Percentiles rank a stretch among this genome's conserved stretches.
Evolutionary conservation across 2,888 invertebrate genomes (phyloP).

Genomic region (Pecten maximus): DNA sequence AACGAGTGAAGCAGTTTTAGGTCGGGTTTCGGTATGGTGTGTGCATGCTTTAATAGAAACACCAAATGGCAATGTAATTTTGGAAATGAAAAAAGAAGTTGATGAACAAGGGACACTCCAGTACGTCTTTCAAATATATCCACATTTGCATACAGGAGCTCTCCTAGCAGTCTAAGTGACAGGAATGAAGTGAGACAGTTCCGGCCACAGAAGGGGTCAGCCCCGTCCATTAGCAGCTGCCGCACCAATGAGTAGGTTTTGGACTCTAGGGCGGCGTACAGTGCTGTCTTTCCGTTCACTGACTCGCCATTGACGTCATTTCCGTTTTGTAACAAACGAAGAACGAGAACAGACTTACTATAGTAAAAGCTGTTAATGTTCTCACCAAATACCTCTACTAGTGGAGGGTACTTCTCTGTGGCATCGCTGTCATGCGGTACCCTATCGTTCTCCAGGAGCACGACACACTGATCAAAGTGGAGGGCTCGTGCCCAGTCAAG

Average conservation of each 20-base stretch:
- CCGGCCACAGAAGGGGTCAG: neutral
- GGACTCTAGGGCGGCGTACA: neutral
- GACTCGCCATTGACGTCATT: neutral
- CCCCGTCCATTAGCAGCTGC: neutral
- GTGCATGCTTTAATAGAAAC: neutral
- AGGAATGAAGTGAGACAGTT: neutral
- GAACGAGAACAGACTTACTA: neutral
- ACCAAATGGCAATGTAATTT: neutral
- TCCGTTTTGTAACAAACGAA: neutral
- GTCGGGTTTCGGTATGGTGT: neutral
- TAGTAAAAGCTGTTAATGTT: neutral
- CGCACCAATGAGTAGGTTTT: neutral
- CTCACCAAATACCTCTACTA: neutral
- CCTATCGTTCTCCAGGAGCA: neutral
- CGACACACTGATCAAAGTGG: neutral
- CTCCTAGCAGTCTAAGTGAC: neutral
- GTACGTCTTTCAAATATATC: neutral
- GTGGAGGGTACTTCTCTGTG: too few relatives aligned
- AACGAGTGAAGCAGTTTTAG: neutral
- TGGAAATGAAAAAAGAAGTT: neutral
- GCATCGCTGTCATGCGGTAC: neutral
- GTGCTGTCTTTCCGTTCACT: neutral
- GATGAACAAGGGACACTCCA: neutral
- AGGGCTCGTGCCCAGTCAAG: neutral
- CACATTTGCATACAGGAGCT: neutral